Evolutionary conservation across 1,140 invertebrate genomes (phyloP).

Genomic region (Drosophila lacertosa): DNA sequence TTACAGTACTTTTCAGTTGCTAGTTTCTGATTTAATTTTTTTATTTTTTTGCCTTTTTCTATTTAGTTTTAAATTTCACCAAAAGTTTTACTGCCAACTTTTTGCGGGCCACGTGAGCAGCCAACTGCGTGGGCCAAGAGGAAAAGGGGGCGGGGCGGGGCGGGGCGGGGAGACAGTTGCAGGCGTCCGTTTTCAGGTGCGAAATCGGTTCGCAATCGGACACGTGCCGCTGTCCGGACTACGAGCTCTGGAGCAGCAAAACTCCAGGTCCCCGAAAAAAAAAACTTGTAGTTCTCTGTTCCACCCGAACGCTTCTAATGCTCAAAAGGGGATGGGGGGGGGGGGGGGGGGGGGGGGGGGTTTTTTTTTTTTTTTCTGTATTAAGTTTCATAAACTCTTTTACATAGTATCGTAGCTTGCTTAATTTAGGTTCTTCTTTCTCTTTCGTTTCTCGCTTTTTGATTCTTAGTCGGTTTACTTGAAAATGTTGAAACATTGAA

Average conservation of each 20-base stretch:
- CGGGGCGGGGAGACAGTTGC: background rate
- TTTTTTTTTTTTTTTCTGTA: no score
- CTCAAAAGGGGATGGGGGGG: background rate
- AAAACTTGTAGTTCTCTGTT: constrained; percentile 35
- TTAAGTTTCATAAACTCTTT: constrained; percentile 77
- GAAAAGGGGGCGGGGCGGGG: background rate
- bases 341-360: constrained; percentile 6
- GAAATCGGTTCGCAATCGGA: constrained; percentile 56
- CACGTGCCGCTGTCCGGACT: constrained; percentile 50
- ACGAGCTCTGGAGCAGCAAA: background rate
- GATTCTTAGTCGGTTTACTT: constrained; percentile 31
- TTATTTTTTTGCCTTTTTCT: constrained; percentile 17
- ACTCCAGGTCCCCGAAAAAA: constrained; percentile 7
- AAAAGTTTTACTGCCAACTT: constrained; percentile 52
- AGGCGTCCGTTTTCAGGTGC: constrained; percentile 24
- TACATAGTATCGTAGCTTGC: constrained; percentile 36
- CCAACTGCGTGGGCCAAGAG: constrained; percentile 15
- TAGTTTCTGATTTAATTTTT: constrained; percentile 4
- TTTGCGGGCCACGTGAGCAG: constrained; percentile 49
- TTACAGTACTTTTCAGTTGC: constrained; percentile 56
- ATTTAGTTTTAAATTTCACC: constrained; percentile 64
- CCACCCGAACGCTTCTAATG: background rate
- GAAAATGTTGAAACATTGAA: background rate
- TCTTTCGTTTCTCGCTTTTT: background rate
- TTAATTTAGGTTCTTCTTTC: constrained; percentile 36